Evolutionary conservation across 2,113 vertebrate species (phyloP).

Genomic region (Rallus limicola): DNA sequence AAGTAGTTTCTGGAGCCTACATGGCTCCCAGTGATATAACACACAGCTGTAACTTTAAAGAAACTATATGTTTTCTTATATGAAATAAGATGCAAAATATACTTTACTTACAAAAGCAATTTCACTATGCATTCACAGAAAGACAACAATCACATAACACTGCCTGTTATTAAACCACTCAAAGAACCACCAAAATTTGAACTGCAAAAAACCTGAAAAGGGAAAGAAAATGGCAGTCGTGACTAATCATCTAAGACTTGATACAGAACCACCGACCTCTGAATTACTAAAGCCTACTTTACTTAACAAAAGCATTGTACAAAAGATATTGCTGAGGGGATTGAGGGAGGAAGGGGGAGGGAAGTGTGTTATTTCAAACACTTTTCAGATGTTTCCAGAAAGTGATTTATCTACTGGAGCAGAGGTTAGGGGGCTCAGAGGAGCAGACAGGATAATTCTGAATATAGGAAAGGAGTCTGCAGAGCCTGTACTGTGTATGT

Average conservation of each 20-base stretch:
- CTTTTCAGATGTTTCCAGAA: conserved; percentile 10
- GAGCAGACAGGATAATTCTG: conserved; percentile 1
- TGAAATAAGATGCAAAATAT: not conserved
- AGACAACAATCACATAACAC: not conserved
- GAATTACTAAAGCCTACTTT: conserved; percentile 9
- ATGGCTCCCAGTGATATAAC: not conserved
- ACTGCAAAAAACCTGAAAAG: not conserved
- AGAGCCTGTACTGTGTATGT: not conserved
- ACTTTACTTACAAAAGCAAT: not conserved
- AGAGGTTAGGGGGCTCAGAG: conserved; percentile 19
- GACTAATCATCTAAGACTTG: not conserved
- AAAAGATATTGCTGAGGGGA: not conserved
- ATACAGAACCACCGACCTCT: not conserved
- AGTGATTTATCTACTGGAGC: conserved; percentile 18
- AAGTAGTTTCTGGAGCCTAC: not conserved
- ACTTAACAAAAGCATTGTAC: not conserved
- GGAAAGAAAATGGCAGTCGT: not conserved
- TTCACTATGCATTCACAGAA: not conserved
- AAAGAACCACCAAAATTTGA: not conserved
- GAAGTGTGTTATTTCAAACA: not conserved
- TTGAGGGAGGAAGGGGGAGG: too few species aligned
- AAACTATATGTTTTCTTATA: not conserved
- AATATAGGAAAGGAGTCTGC: not conserved
- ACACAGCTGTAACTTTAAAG: not conserved
- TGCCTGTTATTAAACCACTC: not conserved